Evolutionary conservation across 2,113 vertebrate species (phyloP).

Genomic region (Mesitornis unicolor): DNA sequence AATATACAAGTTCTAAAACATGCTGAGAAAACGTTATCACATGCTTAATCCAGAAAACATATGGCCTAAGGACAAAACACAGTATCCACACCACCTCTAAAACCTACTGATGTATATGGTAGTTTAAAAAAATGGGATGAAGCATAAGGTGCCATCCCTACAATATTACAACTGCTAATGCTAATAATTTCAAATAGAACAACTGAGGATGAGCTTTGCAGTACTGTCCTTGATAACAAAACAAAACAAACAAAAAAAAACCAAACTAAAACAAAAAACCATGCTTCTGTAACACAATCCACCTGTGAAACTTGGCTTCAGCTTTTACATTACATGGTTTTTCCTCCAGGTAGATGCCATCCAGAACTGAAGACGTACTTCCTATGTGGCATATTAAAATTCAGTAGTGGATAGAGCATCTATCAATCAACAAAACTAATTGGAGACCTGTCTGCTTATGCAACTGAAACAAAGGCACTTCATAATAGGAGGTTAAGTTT

Average conservation of each 20-base stretch:
- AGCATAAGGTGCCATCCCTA: constrained; percentile 5
- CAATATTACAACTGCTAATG: background rate
- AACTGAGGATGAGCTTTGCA: background rate
- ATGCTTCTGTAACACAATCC: background rate
- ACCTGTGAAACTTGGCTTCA: background rate
- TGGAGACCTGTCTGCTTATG: background rate
- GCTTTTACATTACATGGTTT: background rate
- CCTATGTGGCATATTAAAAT: background rate
- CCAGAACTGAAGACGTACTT: background rate
- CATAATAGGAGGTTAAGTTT: background rate
- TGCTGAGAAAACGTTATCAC: background rate
- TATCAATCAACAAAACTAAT: background rate
- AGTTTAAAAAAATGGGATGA: background rate
- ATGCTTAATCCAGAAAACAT: background rate
- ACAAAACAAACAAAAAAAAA: background rate
- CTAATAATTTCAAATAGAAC: background rate
- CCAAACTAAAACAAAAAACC: background rate
- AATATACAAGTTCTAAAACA: background rate
- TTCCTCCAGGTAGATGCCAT: background rate
- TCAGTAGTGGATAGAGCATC: background rate
- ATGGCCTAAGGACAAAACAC: background rate
- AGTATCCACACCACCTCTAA: background rate
- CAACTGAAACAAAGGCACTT: constrained; percentile 13
- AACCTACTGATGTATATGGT: background rate
- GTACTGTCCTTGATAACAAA: background rate